These are phyloP conservation scores for Onthophagus sagittarius DNA, from an alignment of 2,888 invertebrate species.

Conservation along the genomic window DNA sequence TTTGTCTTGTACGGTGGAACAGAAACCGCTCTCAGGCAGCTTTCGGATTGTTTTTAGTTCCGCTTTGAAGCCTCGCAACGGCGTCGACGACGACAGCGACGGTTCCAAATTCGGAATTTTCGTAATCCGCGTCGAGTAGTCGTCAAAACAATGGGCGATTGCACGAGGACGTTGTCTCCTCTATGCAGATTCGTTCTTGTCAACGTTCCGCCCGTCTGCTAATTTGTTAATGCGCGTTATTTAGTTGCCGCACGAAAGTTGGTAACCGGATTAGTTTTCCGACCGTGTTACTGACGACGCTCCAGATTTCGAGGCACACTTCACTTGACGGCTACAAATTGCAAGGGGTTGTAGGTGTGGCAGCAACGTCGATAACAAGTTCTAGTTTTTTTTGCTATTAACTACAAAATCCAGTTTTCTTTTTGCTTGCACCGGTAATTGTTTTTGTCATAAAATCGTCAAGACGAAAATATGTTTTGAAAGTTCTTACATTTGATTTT, in stretches of 20 bases:
- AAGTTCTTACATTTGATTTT: background rate
- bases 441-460: background rate
- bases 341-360: background rate
- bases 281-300: background rate
- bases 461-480: background rate
- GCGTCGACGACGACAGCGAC: background rate
- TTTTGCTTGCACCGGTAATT: background rate
- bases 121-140: background rate
- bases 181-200: background rate
- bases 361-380: background rate
- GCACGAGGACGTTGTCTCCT: background rate
- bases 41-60: background rate
- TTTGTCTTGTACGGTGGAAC: background rate
- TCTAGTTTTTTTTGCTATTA: background rate
- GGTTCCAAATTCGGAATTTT: background rate
- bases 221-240: conserved; percentile 13
- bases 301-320: background rate
- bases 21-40: background rate
- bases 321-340: background rate
- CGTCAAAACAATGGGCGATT: background rate
- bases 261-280: conserved; percentile 3
- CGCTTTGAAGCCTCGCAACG: background rate
- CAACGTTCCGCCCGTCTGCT: conserved; percentile 8
- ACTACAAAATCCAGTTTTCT: background rate
- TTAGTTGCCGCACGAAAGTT: conserved; percentile 12